A percentile compares a stretch with the other conserved stretches of the same genome.
Evolutionary conservation across 2,113 vertebrate genomes (phyloP).

Genomic region (Eulacestoma nigropectus): DNA sequence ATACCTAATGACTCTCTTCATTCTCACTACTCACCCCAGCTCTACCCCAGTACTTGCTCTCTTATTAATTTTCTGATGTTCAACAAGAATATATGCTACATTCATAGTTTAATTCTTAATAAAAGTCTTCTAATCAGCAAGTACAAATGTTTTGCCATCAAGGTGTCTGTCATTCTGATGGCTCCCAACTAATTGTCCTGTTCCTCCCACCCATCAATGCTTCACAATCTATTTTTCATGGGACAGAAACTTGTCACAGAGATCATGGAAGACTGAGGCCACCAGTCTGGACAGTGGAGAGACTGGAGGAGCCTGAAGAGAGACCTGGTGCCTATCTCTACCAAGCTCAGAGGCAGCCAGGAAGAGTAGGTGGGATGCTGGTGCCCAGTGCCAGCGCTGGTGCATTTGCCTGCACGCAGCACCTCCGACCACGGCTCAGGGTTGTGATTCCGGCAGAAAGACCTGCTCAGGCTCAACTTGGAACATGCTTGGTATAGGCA

Average conservation of each 20-base stretch:
- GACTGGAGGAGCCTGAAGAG: not conserved
- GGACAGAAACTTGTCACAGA: not conserved
- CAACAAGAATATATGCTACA: not conserved
- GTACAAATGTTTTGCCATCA: not conserved
- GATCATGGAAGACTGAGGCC: not conserved
- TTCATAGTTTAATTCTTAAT: not conserved
- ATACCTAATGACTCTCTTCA: not conserved
- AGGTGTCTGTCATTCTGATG: not conserved
- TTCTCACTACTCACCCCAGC: not conserved
- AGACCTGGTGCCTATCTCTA: not conserved
- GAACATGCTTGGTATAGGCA: not conserved
- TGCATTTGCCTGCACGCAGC: accelerated
- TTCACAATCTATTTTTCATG: not conserved
- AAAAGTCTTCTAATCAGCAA: not conserved
- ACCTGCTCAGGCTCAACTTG: not conserved
- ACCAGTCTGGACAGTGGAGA: not conserved
- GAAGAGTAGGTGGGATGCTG: not conserved
- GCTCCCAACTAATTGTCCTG: not conserved
- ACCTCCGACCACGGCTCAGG: accelerated
- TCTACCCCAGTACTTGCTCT: not conserved
- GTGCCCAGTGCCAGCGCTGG: not conserved
- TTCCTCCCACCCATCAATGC: not conserved
- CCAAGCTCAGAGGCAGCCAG: not conserved
- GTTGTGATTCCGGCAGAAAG: not conserved
- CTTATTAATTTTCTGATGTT: not conserved